A percentile compares a stretch with the other conserved stretches of the same genome.
Evolutionary conservation across 2,113 vertebrate species (phyloP).

Genomic region (Seriola rivoliana): DNA sequence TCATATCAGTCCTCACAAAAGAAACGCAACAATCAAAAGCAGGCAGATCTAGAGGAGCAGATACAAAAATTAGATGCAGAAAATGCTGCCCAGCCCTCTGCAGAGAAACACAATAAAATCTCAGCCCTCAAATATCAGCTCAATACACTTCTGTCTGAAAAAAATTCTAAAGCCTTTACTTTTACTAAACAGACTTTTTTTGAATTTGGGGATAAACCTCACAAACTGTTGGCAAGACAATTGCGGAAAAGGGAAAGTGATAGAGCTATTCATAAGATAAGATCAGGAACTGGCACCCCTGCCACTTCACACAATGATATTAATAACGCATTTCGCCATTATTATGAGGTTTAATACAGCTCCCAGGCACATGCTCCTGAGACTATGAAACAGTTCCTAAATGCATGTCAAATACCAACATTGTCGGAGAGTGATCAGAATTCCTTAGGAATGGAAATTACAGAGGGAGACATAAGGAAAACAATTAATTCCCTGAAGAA

Average conservation of each 20-base stretch:
- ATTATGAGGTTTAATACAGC: background rate
- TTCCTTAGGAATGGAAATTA: background rate
- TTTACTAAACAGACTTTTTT: background rate
- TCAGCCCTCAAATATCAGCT: no score
- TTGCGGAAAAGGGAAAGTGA: background rate
- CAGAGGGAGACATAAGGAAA: background rate
- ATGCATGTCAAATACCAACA: background rate
- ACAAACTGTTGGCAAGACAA: background rate
- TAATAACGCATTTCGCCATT: background rate
- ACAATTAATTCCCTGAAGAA: background rate
- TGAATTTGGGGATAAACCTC: background rate
- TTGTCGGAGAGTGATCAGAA: background rate
- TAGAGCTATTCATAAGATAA: background rate
- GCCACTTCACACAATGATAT: background rate
- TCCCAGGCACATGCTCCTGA: background rate
- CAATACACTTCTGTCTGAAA: no score
- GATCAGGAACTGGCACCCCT: background rate
- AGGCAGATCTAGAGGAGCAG: no score
- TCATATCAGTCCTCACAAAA: no score
- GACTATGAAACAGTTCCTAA: background rate
- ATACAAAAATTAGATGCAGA: no score
- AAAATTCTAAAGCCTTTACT: no score
- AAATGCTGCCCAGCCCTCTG: no score
- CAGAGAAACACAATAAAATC: no score
- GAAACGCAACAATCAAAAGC: no score